A percentile compares a stretch with the other conserved stretches of the same genome.
Evolutionary conservation across 2,888 invertebrate genomes (phyloP).

Genomic region (Pinctada fucata): DNA sequence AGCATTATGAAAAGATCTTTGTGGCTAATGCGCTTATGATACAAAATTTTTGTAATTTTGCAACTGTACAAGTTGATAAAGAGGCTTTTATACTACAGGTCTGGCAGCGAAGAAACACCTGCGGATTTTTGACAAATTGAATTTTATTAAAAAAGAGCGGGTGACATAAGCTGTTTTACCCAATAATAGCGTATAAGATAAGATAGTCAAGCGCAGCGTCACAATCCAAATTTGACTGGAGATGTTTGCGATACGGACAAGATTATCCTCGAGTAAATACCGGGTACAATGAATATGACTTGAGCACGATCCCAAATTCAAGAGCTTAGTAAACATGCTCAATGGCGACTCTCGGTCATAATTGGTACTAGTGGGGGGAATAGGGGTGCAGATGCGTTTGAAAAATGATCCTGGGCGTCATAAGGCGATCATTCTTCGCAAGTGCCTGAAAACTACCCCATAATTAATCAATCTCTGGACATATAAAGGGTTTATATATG

Average conservation of each 20-base stretch:
- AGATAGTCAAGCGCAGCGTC: background rate
- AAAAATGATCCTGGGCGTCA: background rate
- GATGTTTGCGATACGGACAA: background rate
- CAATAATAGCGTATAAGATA: background rate
- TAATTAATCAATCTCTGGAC: background rate
- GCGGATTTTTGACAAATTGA: background rate
- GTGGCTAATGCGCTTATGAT: background rate
- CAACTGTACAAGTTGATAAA: background rate
- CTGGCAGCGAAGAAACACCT: background rate
- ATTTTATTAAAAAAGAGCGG: background rate
- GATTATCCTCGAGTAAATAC: background rate
- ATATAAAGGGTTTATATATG: too few species aligned
- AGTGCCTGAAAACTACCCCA: background rate
- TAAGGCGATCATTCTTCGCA: background rate
- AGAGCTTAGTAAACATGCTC: constrained; percentile 16
- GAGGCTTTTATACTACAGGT: background rate
- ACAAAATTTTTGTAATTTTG: background rate
- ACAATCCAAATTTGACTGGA: background rate
- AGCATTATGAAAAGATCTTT: background rate
- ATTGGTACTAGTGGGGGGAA: background rate
- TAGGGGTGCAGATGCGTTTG: constrained; percentile 1
- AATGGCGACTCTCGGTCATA: background rate
- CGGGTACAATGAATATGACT: background rate
- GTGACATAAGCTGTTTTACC: background rate
- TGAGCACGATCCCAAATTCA: constrained; percentile 10